phyloP scores from a whole-genome alignment of 2,888 invertebrate genomes.

The Tiliacea citrago region DNA sequence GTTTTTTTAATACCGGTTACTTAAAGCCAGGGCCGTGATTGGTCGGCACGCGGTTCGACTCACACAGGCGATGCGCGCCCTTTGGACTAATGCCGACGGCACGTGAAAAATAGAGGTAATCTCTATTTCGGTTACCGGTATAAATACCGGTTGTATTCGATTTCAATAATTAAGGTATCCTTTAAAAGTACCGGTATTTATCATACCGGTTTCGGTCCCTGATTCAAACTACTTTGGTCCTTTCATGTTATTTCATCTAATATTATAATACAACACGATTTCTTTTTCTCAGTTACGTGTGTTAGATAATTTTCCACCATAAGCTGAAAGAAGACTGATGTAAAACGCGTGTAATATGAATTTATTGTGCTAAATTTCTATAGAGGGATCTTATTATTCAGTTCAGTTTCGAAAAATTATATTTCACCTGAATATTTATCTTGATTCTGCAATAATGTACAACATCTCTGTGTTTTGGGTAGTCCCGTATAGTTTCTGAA shows the following conservation, averaged over 20 bases:
- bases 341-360: constrained; percentile 15
- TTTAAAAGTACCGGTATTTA: too few species aligned
- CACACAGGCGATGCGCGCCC: too few species aligned
- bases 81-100: too few species aligned
- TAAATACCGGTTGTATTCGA: too few species aligned
- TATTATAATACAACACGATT: background rate
- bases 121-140: too few species aligned
- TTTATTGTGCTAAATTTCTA: constrained; percentile 61
- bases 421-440: constrained; percentile 69
- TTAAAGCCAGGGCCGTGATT: too few species aligned
- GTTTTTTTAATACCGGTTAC: too few species aligned
- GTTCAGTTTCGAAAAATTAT: constrained; percentile 68
- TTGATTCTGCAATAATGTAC: constrained; percentile 31
- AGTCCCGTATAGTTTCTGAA: background rate
- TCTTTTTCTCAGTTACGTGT: background rate
- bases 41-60: too few species aligned
- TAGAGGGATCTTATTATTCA: constrained; percentile 65
- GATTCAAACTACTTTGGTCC: background rate
- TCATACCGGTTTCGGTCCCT: too few species aligned
- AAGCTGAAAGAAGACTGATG: background rate
- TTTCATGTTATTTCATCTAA: background rate
- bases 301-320: background rate
- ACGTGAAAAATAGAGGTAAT: too few species aligned
- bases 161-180: too few species aligned
- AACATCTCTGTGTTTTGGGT: background rate